Conservation (phyloP, 2,797 vertebrate genomes). For the Paratrypauchen microcephalus region DNA sequence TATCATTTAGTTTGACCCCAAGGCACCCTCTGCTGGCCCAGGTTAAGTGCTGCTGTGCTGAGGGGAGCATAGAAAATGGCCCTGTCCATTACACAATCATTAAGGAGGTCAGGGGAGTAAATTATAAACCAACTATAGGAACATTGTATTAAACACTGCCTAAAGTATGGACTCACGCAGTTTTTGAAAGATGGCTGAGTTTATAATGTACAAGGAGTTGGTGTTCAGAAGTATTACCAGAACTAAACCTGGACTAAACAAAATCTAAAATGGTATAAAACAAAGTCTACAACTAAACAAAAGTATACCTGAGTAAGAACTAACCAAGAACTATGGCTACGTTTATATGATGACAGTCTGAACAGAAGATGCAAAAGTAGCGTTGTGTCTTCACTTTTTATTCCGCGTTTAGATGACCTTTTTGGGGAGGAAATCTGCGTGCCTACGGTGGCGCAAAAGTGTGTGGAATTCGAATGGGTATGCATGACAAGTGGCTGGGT, state of each 20-base stretch:
- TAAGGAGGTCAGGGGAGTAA: constrained; percentile 18
- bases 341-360: too few relatives aligned
- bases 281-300: too few relatives aligned
- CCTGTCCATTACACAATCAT: constrained; percentile 36
- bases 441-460: too few relatives aligned
- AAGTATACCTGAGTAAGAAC: neutral
- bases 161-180: neutral
- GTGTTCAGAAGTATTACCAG: too few relatives aligned
- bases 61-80: constrained; percentile 21
- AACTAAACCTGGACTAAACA: too few relatives aligned
- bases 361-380: too few relatives aligned
- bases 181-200: neutral
- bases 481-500: too few relatives aligned
- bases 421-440: too few relatives aligned
- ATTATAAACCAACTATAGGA: constrained; percentile 21
- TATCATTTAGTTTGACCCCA: constrained; percentile 5
- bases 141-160: constrained; percentile 20
- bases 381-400: too few relatives aligned
- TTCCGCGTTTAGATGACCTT: too few relatives aligned
- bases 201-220: neutral
- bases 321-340: neutral
- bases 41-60: constrained; percentile 41
- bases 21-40: constrained; percentile 17
- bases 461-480: too few relatives aligned
- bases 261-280: too few relatives aligned